phyloP scores from a whole-genome alignment of 2,797 vertebrate species.

The Cyclopterus lumpus region DNA sequence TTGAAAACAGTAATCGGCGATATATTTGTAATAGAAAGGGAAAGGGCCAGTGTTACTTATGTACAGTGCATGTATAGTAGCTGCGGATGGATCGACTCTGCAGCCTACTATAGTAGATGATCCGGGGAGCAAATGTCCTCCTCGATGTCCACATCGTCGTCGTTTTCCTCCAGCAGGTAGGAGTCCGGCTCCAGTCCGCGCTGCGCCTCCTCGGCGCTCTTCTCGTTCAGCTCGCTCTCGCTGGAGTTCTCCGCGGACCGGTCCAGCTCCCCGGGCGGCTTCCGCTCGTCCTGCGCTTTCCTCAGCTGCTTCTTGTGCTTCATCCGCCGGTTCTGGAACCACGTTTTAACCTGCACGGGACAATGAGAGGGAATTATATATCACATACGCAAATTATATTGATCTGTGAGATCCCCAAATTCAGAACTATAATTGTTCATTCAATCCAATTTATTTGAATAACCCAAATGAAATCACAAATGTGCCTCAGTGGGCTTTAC shows the following conservation, averaged over 20 bases:
- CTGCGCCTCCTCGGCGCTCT: slow-evolving; percentile 69
- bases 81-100: slow-evolving; percentile 6
- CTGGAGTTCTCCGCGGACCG: slow-evolving; percentile 84
- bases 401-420: neutral
- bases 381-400: neutral
- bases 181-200: slow-evolving; percentile 79
- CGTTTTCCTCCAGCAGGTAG: slow-evolving; percentile 87
- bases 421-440: neutral
- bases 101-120: slow-evolving; percentile 84
- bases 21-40: slow-evolving; percentile 8
- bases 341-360: slow-evolving; percentile 92
- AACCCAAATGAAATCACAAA: neutral
- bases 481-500: neutral
- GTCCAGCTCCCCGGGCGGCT: slow-evolving; percentile 82
- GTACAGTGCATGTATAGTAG: slow-evolving; percentile 61
- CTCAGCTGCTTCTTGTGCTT: slow-evolving; percentile 98
- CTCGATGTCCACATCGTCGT: slow-evolving; percentile 95
- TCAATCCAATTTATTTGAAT: neutral
- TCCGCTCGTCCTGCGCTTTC: slow-evolving; percentile 94
- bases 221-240: slow-evolving; percentile 83
- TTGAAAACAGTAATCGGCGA: neutral
- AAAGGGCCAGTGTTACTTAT: slow-evolving; percentile 37
- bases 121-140: slow-evolving; percentile 88
- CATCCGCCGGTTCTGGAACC: slow-evolving; percentile 99
- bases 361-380: fast-evolving